Evolutionary conservation across 2,888 invertebrate genomes (phyloP).

Genomic region (Nomada ruficornis): DNA sequence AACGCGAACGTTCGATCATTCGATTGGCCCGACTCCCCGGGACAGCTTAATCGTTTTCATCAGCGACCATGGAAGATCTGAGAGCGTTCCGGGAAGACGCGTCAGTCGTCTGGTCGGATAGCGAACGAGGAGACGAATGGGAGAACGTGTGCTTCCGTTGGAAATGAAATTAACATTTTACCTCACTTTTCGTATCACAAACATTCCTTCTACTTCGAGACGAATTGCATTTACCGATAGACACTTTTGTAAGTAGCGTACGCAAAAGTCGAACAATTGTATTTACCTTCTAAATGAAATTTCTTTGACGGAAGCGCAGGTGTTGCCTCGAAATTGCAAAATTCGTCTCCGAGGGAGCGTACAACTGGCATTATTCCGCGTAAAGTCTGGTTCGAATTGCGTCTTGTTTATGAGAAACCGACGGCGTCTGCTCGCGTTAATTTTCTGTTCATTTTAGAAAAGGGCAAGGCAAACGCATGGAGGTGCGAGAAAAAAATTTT

Average conservation of each 20-base stretch:
- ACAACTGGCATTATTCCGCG: conserved; percentile 83
- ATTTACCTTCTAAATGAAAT: conserved; percentile 13
- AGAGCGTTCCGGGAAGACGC: conserved; percentile 10
- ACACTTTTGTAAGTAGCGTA: neutral
- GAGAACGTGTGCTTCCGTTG: conserved; percentile 55
- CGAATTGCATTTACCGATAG: neutral
- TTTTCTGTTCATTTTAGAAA: neutral
- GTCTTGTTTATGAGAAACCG: conserved; percentile 17
- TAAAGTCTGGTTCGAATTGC: conserved; percentile 61
- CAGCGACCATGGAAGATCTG: neutral
- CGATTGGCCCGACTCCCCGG: conserved; percentile 19
- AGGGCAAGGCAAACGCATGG: neutral
- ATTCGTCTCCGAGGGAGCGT: conserved; percentile 75
- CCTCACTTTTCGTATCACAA: conserved; percentile 9
- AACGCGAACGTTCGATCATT: conserved; percentile 42
- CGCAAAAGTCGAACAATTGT: neutral
- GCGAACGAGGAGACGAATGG: conserved; percentile 53
- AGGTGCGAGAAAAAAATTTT: too few relatives aligned
- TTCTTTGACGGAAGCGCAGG: conserved; percentile 42
- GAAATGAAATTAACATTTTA: neutral
- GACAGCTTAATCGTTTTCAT: neutral
- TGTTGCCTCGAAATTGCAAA: conserved; percentile 28
- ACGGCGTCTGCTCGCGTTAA: neutral
- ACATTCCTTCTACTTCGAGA: conserved; percentile 38
- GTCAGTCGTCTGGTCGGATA: conserved; percentile 29